Percentiles rank a stretch among this genome's conserved stretches.
These are phyloP conservation scores for Macquaria australasica DNA, from an alignment of 2,113 vertebrate species.

Conservation along the genomic window DNA sequence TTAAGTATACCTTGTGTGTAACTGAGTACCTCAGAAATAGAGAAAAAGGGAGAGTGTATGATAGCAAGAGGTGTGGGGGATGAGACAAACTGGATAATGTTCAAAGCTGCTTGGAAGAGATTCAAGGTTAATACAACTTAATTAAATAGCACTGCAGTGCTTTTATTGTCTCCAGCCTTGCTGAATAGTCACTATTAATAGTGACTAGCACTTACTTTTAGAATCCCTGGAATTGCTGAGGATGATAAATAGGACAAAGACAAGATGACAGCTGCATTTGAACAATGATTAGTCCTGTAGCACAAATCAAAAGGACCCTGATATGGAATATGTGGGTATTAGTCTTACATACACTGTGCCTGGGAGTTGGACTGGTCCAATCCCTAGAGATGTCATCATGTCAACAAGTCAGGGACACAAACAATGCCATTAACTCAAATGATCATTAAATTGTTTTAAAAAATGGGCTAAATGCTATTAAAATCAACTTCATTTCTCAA, in stretches of 20 bases:
- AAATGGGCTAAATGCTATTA: neutral
- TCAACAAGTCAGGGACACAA: neutral
- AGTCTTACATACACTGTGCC: neutral
- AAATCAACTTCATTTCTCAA: neutral
- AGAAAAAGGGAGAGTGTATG: constrained; percentile 16
- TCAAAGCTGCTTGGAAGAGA: constrained; percentile 70
- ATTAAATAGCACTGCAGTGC: constrained; percentile 52
- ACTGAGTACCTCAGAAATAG: constrained; percentile 36
- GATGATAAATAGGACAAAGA: constrained; percentile 3
- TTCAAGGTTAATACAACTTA: constrained; percentile 72
- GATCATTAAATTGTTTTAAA: neutral
- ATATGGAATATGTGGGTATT: neutral
- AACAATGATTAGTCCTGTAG: neutral
- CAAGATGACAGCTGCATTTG: neutral
- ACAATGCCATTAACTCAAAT: neutral
- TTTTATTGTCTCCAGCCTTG: constrained; percentile 37
- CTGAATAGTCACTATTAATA: constrained; percentile 37
- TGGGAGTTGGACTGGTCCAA: neutral
- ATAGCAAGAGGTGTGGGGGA: neutral
- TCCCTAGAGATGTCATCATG: neutral
- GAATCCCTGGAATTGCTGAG: constrained; percentile 14
- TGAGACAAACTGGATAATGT: constrained; percentile 58
- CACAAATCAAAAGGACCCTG: neutral
- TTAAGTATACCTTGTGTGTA: constrained; percentile 59
- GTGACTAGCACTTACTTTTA: constrained; percentile 13